These are phyloP conservation scores for Oryzias curvinotus DNA, from an alignment of 2,113 vertebrate genomes.

Conservation along the genomic window DNA sequence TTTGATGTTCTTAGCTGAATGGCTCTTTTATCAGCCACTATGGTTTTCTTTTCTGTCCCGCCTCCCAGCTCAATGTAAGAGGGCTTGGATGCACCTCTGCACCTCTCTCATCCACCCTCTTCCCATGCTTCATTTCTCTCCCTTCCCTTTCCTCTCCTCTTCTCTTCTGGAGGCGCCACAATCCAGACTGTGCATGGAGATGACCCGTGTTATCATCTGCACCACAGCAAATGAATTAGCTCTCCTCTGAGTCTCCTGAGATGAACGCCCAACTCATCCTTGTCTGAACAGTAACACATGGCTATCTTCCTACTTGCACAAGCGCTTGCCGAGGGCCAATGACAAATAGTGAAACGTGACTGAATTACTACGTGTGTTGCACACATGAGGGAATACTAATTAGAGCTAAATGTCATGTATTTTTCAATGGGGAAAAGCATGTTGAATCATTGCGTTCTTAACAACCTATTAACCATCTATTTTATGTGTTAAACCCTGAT, in stretches of 20 bases:
- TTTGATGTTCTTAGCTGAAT: conserved; percentile 71
- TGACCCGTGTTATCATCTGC: conserved; percentile 59
- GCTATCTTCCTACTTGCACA: conserved; percentile 43
- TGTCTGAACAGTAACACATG: conserved; percentile 39
- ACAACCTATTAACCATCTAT: neutral
- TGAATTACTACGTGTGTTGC: conserved; percentile 28
- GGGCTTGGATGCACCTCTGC: conserved; percentile 21
- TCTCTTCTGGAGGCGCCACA: conserved; percentile 40
- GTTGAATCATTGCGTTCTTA: conserved; percentile 7
- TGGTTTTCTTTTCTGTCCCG: conserved; percentile 46
- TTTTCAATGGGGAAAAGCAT: conserved; percentile 11
- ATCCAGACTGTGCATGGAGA: conserved; percentile 47
- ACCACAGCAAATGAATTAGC: conserved; percentile 54
- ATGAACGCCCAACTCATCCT: conserved; percentile 30
- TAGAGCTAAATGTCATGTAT: conserved; percentile 27
- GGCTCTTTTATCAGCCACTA: conserved; percentile 67
- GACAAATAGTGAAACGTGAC: conserved; percentile 36
- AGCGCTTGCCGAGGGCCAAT: conserved; percentile 35
- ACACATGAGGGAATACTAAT: conserved; percentile 33
- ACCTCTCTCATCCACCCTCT: conserved; percentile 18
- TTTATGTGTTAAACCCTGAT: neutral
- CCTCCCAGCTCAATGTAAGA: conserved; percentile 52
- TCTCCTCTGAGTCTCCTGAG: conserved; percentile 37
- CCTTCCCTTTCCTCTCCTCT: conserved; percentile 31
- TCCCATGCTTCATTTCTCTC: conserved; percentile 58